Conservation (phyloP, 2,888 invertebrate species). For the Hylaea fasciaria region DNA sequence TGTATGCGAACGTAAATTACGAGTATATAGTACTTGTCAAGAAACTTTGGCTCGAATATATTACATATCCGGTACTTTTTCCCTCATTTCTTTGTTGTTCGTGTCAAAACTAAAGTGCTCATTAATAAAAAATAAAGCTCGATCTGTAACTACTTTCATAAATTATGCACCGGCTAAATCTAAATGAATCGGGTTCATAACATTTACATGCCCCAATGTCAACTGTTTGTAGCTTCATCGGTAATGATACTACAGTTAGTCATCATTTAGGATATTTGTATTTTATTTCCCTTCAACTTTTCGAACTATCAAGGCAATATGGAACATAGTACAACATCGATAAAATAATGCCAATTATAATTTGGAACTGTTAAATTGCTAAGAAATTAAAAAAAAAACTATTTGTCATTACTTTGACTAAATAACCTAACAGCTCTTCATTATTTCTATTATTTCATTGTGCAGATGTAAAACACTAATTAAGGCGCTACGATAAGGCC, state of each 20-base stretch:
- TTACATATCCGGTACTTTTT: background rate
- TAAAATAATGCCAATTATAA: too few relatives aligned
- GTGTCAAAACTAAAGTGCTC: slow-evolving; percentile 22
- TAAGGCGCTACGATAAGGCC: slow-evolving; percentile 3
- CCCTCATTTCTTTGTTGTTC: slow-evolving; percentile 12
- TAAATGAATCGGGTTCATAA: background rate
- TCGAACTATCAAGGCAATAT: slow-evolving; percentile 3
- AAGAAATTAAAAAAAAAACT: too few relatives aligned
- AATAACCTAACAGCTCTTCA: background rate
- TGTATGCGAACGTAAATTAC: too few relatives aligned
- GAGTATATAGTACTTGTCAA: too few relatives aligned
- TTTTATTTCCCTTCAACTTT: slow-evolving; percentile 38
- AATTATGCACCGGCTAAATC: slow-evolving; percentile 8
- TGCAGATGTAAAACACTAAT: slow-evolving; percentile 9
- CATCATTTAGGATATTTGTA: slow-evolving; percentile 36
- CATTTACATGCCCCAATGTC: slow-evolving; percentile 1
- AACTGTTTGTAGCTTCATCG: slow-evolving; percentile 16
- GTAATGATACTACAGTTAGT: slow-evolving; percentile 36
- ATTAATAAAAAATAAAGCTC: slow-evolving; percentile 13
- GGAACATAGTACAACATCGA: background rate
- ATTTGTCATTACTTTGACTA: background rate
- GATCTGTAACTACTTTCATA: slow-evolving; percentile 9
- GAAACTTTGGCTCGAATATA: too few relatives aligned
- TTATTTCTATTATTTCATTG: background rate
- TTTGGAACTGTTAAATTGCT: slow-evolving; percentile 4